Base-by-base conservation (phyloP, 2,797 vertebrate species). In the Geotrypetes seraphini region DNA sequence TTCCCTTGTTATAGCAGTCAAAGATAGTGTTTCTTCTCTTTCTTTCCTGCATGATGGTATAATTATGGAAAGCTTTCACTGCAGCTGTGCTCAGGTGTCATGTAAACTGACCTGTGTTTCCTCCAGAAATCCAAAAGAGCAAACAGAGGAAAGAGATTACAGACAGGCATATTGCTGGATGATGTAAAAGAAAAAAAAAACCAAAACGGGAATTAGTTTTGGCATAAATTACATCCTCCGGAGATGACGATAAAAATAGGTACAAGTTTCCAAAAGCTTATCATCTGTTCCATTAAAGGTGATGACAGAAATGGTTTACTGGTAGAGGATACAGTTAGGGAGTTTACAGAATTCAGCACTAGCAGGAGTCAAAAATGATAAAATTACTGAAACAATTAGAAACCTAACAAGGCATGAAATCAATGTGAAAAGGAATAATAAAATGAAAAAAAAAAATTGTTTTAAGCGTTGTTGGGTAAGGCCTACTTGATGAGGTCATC, bases 41-140 rank as follows among this genome's bases (percentile, higher is more conserved):
- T 60, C 22, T 5, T 36, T 44, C 19, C 66, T 73, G 47, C 61
- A 33, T 43, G 56, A 43, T 39, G 36, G 53, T 18, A 20, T 44
- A 4, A 0, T 22, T 48, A 50, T 42, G 37, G 19, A 35, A 44
- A 51, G 41, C 50, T 17, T 18, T 27, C 36, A 32, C 52, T 38
- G 56, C 61, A 66, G 47, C 50, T 52, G 40, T 29, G 21, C 12
- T 48, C 57, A 47, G 47, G 50, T 60, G 47, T 22, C 40, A 15
- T 47, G 47, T 43, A 44, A 39, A 32, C 16, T 71, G 57, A 59
- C 63, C 46, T 41, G 10, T 19, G 33, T 52, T 81, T 73, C 65
- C 71, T 60, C 30, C 61, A 43, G 34, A 57, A 63, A 16, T 38
- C 28, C n/a, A 64, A 36, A 64, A 67, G 57, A 70, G 71, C 69